phyloP scores from a whole-genome alignment of 53 echinoderm and acorn worm genomes.

The Actinopyga echinites region DNA sequence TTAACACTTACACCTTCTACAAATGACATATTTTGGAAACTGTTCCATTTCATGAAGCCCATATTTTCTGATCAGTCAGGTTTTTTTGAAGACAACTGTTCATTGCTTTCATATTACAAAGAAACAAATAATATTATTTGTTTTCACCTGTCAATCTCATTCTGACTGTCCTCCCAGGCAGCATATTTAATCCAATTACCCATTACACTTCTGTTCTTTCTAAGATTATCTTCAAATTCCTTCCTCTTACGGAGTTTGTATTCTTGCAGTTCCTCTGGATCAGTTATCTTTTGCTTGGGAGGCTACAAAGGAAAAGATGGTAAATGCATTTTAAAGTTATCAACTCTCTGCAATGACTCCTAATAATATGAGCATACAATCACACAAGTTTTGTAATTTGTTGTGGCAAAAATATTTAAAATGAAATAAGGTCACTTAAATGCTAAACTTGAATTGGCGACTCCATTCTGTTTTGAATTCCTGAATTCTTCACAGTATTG shows the following conservation, averaged over 20 bases:
- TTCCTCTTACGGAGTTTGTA: constrained; percentile 93
- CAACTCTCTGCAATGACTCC: too few relatives aligned
- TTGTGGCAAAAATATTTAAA: too few relatives aligned
- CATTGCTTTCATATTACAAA: background rate
- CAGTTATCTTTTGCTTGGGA: constrained; percentile 98
- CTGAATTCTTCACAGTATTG: too few relatives aligned
- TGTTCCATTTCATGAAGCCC: background rate
- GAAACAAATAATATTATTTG: background rate
- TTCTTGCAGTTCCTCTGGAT: constrained; percentile 95
- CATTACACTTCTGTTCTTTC: constrained; percentile 80
- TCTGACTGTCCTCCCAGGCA: constrained; percentile 95
- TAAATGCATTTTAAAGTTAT: too few relatives aligned
- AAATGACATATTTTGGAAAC: too few relatives aligned
- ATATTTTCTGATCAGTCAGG: background rate
- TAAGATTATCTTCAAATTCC: constrained; percentile 97
- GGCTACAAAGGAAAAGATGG: constrained; percentile 57
- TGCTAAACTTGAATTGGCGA: too few relatives aligned
- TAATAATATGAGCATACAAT: too few relatives aligned
- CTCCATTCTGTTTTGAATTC: too few relatives aligned
- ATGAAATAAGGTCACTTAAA: too few relatives aligned
- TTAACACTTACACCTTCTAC: too few relatives aligned
- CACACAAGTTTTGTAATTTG: too few relatives aligned
- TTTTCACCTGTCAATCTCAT: constrained; percentile 93
- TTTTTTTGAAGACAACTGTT: background rate
- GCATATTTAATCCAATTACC: constrained; percentile 99